Conservation (phyloP, 2,797 vertebrate genomes). For the Anguilla pacifica region DNA sequence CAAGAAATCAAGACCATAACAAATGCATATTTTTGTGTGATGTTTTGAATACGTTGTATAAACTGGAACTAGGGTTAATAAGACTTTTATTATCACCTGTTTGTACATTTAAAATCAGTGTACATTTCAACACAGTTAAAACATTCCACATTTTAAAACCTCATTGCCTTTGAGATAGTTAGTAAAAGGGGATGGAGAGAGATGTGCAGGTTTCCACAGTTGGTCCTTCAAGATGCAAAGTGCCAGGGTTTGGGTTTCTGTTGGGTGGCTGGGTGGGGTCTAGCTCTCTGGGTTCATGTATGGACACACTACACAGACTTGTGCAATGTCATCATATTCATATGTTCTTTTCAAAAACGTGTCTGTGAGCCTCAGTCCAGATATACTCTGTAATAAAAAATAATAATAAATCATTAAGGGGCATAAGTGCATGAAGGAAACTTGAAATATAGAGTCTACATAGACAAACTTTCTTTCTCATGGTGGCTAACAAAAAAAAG, state of each 20-base stretch:
- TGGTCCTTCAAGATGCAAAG: conserved; percentile 70
- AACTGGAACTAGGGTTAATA: conserved; percentile 45
- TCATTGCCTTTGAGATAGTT: conserved; percentile 47
- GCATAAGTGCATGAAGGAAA: neutral
- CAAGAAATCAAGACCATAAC: neutral
- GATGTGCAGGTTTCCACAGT: conserved; percentile 56
- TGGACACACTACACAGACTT: conserved; percentile 94
- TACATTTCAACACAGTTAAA: conserved; percentile 60
- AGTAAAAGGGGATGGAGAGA: conserved; percentile 52
- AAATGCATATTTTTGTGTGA: neutral
- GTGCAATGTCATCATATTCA: conserved; percentile 95
- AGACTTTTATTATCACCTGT: conserved; percentile 66
- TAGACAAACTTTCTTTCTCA: neutral
- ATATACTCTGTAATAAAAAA: conserved; percentile 82
- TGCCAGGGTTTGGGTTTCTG: neutral
- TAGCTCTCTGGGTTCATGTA: conserved; percentile 78
- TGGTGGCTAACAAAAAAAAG: neutral
- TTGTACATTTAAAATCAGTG: conserved; percentile 69
- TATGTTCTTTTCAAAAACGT: conserved; percentile 98
- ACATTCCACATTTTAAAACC: conserved; percentile 72
- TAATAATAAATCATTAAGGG: neutral
- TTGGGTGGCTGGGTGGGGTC: conserved; percentile 41
- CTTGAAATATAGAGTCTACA: neutral
- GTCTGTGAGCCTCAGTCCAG: conserved; percentile 92
- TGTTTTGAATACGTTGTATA: neutral